Base-by-base conservation (phyloP, 1,140 invertebrate species). In the Pachypsylla venusta region DNA sequence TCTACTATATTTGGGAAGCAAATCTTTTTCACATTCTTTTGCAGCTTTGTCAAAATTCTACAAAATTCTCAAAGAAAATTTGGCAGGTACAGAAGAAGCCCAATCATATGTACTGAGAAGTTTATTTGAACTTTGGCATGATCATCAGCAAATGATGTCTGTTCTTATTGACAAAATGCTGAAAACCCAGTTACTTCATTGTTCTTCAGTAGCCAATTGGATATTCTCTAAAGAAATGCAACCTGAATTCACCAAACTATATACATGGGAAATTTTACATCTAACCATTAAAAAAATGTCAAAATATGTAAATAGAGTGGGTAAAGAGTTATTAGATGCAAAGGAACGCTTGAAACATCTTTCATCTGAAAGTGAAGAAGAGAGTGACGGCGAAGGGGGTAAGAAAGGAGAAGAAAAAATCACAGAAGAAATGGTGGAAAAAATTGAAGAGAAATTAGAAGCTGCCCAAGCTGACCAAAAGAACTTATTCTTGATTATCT, bases 1-100 rank as follows among this genome's bases (percentile, higher is more conserved):
- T 0, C 72, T 99, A 58, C 75, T 99, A 0, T 88, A 93, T 69
- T 74, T 97, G 39, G 94, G 93, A 20, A 89, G 86, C 1, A 98
- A 98, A 75, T 97, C 93, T 67, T 95, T 98, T 68, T 96, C 93
- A 63, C 96, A 99, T 70, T 92, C 91, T 65, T 98, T 98, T 74
- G 90, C 95, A 14, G 94, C 93, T 30, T 89, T 99, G 65, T 90
- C 90, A 19, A 98, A 98, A 77, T 98, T 95, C 70, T 89, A 95
- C 73, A 82, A 87, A 67, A 87, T 96, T 1, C 89, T 98, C 65
- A 94, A 95, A 74, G 84, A 86, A 74, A 83, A 84, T 13, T 73
- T 98, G 56, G 89, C 87, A 1, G 89, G 93, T 69, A 87, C 86
- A 1, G 93, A 98, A 72, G 94, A 98, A 71, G 91, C 90, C 0